Evolutionary conservation across 2,888 invertebrate species (phyloP).

Genomic region (Piscicola geometra): DNA sequence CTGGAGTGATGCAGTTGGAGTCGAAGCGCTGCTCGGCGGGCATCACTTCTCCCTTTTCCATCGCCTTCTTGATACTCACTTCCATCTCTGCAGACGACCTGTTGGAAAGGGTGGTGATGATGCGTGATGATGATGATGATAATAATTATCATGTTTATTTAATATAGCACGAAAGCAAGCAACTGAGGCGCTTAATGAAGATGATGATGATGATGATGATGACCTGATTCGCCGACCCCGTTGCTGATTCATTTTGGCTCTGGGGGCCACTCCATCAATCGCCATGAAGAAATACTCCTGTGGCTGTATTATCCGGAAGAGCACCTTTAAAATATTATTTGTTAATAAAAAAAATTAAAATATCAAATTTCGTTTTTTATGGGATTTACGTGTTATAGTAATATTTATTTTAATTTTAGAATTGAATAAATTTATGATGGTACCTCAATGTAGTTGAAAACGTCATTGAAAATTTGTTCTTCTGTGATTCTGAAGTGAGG

Average conservation of each 20-base stretch:
- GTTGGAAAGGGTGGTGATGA: too few species aligned
- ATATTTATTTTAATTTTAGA: too few species aligned
- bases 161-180: too few species aligned
- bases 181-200: too few species aligned
- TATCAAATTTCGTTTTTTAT: too few species aligned
- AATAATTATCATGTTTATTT: constrained; percentile 40
- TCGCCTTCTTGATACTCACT: constrained; percentile 69
- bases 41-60: constrained; percentile 70
- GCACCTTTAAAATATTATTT: constrained; percentile 58
- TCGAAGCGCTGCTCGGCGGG: constrained; percentile 81
- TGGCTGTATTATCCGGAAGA: constrained; percentile 89
- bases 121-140: too few species aligned
- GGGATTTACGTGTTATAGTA: too few species aligned
- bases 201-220: neutral
- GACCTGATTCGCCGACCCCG: constrained; percentile 70
- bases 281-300: constrained; percentile 92
- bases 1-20: constrained; percentile 96
- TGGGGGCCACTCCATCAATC: constrained; percentile 77
- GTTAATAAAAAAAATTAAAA: too few species aligned
- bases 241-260: constrained; percentile 98
- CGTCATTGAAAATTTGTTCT: constrained; percentile 81
- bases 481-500: constrained; percentile 87
- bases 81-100: constrained; percentile 84
- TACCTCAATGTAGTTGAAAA: constrained; percentile 77
- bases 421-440: constrained; percentile 2